phyloP scores from a whole-genome alignment of 2,888 invertebrate genomes.

The Eilema caniola region DNA sequence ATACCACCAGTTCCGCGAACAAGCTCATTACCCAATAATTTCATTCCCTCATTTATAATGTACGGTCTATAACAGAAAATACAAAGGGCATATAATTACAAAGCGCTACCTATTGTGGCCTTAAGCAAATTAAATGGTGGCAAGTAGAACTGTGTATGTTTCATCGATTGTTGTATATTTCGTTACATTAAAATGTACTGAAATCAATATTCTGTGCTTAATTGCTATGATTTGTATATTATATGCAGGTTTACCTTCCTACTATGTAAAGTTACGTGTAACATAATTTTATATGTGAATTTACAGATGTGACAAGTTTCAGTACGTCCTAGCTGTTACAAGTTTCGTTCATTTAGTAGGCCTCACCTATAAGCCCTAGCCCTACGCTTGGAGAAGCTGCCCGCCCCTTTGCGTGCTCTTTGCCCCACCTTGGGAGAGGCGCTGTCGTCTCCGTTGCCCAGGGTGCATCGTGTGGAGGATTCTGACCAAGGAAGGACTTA shows the following conservation, averaged over 20 bases:
- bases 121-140: constrained; percentile 11
- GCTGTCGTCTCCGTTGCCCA: no score
- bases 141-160: constrained; percentile 10
- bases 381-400: no score
- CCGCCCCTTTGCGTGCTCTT: no score
- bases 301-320: no score
- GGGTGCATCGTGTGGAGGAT: no score
- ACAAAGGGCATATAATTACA: constrained; percentile 10
- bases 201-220: not conserved
- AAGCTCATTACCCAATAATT: constrained; percentile 11
- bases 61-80: constrained; percentile 1
- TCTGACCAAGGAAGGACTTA: no score
- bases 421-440: no score
- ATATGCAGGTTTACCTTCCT: not conserved
- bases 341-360: no score
- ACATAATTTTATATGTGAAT: not conserved
- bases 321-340: no score
- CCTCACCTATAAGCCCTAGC: no score
- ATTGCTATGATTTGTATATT: not conserved
- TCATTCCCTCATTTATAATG: constrained; percentile 7
- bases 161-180: not conserved
- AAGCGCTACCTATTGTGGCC: constrained; percentile 8
- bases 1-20: not conserved
- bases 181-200: not conserved
- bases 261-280: not conserved